Percentiles rank a stretch among this genome's conserved stretches.
Evolutionary conservation across 2,797 vertebrate species (phyloP).

Genomic region (Dallia pectoralis): DNA sequence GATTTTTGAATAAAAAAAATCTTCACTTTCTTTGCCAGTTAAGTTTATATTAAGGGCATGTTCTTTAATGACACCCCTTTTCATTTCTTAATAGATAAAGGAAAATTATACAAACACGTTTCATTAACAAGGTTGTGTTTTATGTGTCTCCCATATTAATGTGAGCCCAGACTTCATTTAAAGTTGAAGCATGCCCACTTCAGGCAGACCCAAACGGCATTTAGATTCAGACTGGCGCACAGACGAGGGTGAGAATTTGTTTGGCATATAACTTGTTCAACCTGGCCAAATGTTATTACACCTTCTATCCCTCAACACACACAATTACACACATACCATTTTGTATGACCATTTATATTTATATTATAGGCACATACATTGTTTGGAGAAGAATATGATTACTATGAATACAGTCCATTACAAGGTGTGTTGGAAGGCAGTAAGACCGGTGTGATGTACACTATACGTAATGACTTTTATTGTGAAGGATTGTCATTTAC

Average conservation of each 20-base stretch:
- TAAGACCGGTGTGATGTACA: too few species aligned
- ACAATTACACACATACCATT: slow-evolving; percentile 5
- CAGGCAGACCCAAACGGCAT: slow-evolving; percentile 36
- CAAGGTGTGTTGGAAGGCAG: too few species aligned
- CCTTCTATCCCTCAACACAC: slow-evolving; percentile 1
- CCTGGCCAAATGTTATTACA: slow-evolving; percentile 34
- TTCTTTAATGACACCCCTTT: slow-evolving; percentile 36
- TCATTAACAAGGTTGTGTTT: slow-evolving; percentile 1
- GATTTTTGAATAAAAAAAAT: slow-evolving; percentile 46
- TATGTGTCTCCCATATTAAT: slow-evolving; percentile 44
- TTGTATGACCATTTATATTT: too few species aligned
- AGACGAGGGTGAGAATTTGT: slow-evolving; percentile 34
- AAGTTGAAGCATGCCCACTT: slow-evolving; percentile 51
- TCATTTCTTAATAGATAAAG: slow-evolving; percentile 13
- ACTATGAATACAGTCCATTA: too few species aligned
- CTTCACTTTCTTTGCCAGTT: slow-evolving; percentile 52
- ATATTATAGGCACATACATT: too few species aligned
- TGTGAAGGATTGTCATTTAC: too few species aligned
- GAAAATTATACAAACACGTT: slow-evolving; percentile 22
- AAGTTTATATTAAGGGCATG: slow-evolving; percentile 41
- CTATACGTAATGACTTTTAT: too few species aligned
- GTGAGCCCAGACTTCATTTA: slow-evolving; percentile 44
- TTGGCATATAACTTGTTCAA: slow-evolving; percentile 54
- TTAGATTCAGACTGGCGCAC: slow-evolving; percentile 28
- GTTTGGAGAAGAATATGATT: too few species aligned